Evolutionary conservation across 2,113 vertebrate species (phyloP).

Genomic region (Hepsetus odoe): DNA sequence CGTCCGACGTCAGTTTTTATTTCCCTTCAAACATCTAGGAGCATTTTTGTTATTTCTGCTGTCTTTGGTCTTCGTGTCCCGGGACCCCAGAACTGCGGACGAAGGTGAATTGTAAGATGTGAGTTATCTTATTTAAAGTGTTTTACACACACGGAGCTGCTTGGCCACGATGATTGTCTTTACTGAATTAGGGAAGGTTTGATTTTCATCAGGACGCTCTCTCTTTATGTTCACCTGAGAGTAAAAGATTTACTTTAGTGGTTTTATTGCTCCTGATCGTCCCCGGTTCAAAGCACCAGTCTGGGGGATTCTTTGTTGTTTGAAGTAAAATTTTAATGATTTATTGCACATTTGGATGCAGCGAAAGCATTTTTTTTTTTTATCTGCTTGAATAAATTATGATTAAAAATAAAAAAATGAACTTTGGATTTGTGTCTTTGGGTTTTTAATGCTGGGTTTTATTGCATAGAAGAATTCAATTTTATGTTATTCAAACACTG

Average conservation of each 20-base stretch:
- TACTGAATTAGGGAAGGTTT: not conserved
- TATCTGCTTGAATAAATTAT: slow-evolving; percentile 95
- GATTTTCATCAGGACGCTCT: no score
- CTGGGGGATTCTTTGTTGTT: slow-evolving; percentile 85
- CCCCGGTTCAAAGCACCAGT: slow-evolving; percentile 90
- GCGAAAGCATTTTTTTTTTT: slow-evolving; percentile 95
- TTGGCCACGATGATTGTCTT: slow-evolving; percentile 67
- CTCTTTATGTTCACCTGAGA: no score
- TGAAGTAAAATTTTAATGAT: slow-evolving; percentile 86
- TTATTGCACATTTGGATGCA: slow-evolving; percentile 98
- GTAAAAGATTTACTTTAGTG: no score
- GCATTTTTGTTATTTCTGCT: slow-evolving; percentile 58
- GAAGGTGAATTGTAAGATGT: slow-evolving; percentile 66
- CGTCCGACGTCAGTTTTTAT: slow-evolving; percentile 55
- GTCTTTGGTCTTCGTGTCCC: slow-evolving; percentile 52
- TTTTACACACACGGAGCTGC: slow-evolving; percentile 79
- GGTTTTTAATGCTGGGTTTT: not conserved
- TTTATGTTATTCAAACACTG: no score
- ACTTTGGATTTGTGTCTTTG: slow-evolving; percentile 30
- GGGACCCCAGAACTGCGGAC: slow-evolving; percentile 55
- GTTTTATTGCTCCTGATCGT: slow-evolving; percentile 71
- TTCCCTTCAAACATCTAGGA: slow-evolving; percentile 49
- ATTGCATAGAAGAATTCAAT: no score
- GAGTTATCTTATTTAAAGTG: slow-evolving; percentile 69
- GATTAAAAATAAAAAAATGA: slow-evolving; percentile 82